Conservation (phyloP, 1,140 invertebrate genomes). For the Eciton burchellii region DNA sequence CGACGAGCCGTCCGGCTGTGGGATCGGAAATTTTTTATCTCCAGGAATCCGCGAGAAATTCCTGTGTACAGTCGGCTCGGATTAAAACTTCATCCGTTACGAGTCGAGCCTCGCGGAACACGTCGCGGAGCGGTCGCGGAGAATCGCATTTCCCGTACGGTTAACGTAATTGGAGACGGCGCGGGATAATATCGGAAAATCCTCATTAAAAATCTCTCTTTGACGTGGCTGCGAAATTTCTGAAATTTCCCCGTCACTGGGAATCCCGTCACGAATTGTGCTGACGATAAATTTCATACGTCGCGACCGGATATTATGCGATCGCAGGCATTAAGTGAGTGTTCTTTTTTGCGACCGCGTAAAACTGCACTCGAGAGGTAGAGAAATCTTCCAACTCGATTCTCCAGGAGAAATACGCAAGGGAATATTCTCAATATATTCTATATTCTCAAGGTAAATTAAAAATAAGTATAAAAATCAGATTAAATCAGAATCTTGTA, state of each 20-base stretch:
- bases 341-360: too few species aligned
- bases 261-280: neutral
- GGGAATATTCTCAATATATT: too few species aligned
- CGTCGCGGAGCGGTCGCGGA: neutral
- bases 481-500: too few species aligned
- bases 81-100: slow-evolving; percentile 43
- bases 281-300: slow-evolving; percentile 44
- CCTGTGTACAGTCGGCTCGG: slow-evolving; percentile 15
- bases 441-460: too few species aligned
- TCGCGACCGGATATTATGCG: neutral
- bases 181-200: slow-evolving; percentile 44
- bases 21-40: slow-evolving; percentile 10
- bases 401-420: too few species aligned
- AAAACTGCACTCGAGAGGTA: too few species aligned
- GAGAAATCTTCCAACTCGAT: too few species aligned
- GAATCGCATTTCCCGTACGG: slow-evolving; percentile 21
- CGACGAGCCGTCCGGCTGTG: neutral
- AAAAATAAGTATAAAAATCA: too few species aligned
- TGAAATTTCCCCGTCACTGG: slow-evolving; percentile 10
- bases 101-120: slow-evolving; percentile 1
- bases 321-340: too few species aligned
- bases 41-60: neutral
- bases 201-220: slow-evolving; percentile 37
- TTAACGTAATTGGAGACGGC: slow-evolving; percentile 36
- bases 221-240: slow-evolving; percentile 19